Conservation (phyloP, 2,888 invertebrate species). For the Erebia epiphron region DNA sequence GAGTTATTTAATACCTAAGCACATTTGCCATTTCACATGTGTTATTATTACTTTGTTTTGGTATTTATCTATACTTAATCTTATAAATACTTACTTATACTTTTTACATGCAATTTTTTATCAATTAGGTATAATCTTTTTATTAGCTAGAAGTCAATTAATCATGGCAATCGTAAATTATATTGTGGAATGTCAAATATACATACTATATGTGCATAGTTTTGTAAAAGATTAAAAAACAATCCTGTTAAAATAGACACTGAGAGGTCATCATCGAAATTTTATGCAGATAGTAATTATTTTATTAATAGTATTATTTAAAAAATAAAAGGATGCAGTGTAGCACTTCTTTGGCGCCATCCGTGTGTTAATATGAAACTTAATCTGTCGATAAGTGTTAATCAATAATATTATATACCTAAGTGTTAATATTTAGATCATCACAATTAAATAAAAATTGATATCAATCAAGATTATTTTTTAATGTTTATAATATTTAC, state of each 20-base stretch:
- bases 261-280: constrained; percentile 27
- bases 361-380: constrained; percentile 24
- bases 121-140: constrained; percentile 23
- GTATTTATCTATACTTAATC: constrained; percentile 23
- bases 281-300: constrained; percentile 8
- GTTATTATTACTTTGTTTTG: constrained; percentile 41
- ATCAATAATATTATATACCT: not conserved
- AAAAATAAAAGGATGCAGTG: constrained; percentile 12
- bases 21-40: constrained; percentile 54
- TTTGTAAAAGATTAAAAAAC: constrained; percentile 17
- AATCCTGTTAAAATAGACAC: constrained; percentile 21
- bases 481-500: constrained; percentile 31
- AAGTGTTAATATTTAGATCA: constrained; percentile 8
- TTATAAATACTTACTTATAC: not conserved
- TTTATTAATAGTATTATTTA: not conserved
- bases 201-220: constrained; percentile 21
- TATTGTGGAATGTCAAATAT: constrained; percentile 18
- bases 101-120: not conserved
- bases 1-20: constrained; percentile 75
- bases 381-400: constrained; percentile 17
- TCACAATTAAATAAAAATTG: constrained; percentile 25
- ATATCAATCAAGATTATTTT: constrained; percentile 35
- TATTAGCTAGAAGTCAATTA: constrained; percentile 21
- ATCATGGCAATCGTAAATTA: constrained; percentile 27
- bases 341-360: constrained; percentile 36